Percentiles rank a stretch among this genome's conserved stretches.
These are phyloP conservation scores for Cyprinodon tularosa DNA, from an alignment of 2,113 vertebrate genomes.

Conservation along the genomic window DNA sequence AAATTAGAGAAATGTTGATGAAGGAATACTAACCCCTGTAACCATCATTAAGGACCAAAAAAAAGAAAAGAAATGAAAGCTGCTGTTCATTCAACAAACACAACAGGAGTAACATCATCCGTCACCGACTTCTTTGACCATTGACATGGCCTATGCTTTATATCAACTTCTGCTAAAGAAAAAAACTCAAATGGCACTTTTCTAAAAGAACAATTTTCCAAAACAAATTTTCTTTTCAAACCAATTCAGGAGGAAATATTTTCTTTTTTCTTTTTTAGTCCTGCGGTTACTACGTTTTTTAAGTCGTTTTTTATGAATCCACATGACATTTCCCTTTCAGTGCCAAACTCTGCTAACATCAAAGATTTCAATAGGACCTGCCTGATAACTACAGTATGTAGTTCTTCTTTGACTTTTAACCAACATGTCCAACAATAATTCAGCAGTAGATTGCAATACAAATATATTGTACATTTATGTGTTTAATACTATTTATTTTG, in stretches of 20 bases:
- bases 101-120: not conserved
- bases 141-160: not conserved
- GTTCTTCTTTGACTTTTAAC: constrained; percentile 31
- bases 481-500: not conserved
- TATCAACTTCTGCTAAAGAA: not conserved
- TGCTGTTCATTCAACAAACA: not conserved
- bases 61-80: not conserved
- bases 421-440: not conserved
- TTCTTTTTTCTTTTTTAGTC: not conserved
- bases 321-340: not conserved
- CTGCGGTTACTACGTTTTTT: not conserved
- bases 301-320: not conserved
- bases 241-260: not conserved
- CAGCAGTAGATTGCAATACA: not conserved
- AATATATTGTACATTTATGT: not conserved
- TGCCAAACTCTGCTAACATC: not conserved
- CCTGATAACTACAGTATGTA: not conserved
- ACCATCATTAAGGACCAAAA: too few species aligned
- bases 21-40: not conserved
- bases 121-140: not conserved
- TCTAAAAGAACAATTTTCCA: not conserved
- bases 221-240: not conserved
- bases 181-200: not conserved
- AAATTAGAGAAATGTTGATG: not conserved
- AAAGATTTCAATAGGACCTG: not conserved